Conservation (phyloP, 2,888 invertebrate genomes). For the Tineola bisselliella region DNA sequence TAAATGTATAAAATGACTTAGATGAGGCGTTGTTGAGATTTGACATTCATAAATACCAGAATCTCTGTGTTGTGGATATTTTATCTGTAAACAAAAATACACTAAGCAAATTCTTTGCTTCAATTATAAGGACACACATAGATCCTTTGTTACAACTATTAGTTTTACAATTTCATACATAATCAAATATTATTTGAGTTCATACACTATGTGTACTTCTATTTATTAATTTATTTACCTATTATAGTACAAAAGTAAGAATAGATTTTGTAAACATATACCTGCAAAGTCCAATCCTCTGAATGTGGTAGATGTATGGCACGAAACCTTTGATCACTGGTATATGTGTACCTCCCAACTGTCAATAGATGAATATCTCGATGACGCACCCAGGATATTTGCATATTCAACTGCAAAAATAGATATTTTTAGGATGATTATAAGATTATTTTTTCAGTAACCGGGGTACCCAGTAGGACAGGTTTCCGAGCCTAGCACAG, state of each 20-base stretch:
- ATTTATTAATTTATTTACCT: neutral
- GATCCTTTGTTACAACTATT: too few relatives aligned
- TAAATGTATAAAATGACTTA: conserved; percentile 91
- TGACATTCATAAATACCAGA: conserved; percentile 94
- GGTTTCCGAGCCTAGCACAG: too few relatives aligned
- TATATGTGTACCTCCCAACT: conserved; percentile 90
- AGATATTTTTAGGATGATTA: too few relatives aligned
- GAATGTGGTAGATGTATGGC: conserved; percentile 86
- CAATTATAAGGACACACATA: too few relatives aligned
- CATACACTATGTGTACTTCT: too few relatives aligned
- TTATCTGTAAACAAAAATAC: conserved; percentile 71
- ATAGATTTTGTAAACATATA: conserved; percentile 22
- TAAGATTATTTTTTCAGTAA: too few relatives aligned
- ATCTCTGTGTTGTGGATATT: conserved; percentile 91
- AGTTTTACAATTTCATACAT: too few relatives aligned
- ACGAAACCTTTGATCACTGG: conserved; percentile 89
- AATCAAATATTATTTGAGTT: too few relatives aligned
- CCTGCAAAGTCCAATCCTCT: conserved; percentile 91
- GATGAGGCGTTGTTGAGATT: conserved; percentile 92
- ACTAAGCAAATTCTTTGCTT: too few relatives aligned
- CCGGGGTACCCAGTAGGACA: too few relatives aligned
- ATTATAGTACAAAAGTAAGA: neutral
- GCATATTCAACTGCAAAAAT: conserved; percentile 65
- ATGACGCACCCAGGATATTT: conserved; percentile 93
- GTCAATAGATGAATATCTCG: conserved; percentile 90